These are phyloP conservation scores for Molorchus minor DNA, from an alignment of 2,888 invertebrate genomes.

Conservation along the genomic window DNA sequence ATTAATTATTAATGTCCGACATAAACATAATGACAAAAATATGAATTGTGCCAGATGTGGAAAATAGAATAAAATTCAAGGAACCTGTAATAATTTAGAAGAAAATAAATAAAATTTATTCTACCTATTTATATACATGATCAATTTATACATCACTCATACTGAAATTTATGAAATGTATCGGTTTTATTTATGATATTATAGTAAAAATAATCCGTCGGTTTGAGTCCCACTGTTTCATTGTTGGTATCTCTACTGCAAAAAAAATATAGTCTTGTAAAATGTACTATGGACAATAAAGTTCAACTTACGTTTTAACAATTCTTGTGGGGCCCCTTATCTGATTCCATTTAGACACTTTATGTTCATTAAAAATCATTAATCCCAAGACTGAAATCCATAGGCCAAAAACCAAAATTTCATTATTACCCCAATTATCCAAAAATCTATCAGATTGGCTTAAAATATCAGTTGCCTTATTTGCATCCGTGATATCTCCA, in stretches of 20 bases:
- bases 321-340: conserved; percentile 66
- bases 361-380: conserved; percentile 76
- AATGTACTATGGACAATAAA: background rate
- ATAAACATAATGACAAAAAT: no score
- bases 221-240: conserved; percentile 29
- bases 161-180: conserved; percentile 46
- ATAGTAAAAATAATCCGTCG: conserved; percentile 52
- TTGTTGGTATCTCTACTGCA: conserved; percentile 21
- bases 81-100: no score
- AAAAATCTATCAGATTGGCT: conserved; percentile 77
- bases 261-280: conserved; percentile 25
- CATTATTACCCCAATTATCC: conserved; percentile 70
- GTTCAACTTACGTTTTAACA: conserved; percentile 45
- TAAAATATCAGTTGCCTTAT: conserved; percentile 71
- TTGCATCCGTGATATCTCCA: conserved; percentile 70
- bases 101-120: no score
- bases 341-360: conserved; percentile 78
- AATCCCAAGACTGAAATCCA: conserved; percentile 73
- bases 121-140: no score
- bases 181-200: conserved; percentile 49
- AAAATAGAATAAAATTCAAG: no score
- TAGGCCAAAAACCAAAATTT: conserved; percentile 65
- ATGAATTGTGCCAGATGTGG: no score
- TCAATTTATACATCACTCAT: conserved; percentile 23
- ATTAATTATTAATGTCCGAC: no score